Percentiles rank a stretch among this genome's conserved stretches.
Conservation (phyloP, 2,888 invertebrate species). For the Alloscopus bannaensis region DNA sequence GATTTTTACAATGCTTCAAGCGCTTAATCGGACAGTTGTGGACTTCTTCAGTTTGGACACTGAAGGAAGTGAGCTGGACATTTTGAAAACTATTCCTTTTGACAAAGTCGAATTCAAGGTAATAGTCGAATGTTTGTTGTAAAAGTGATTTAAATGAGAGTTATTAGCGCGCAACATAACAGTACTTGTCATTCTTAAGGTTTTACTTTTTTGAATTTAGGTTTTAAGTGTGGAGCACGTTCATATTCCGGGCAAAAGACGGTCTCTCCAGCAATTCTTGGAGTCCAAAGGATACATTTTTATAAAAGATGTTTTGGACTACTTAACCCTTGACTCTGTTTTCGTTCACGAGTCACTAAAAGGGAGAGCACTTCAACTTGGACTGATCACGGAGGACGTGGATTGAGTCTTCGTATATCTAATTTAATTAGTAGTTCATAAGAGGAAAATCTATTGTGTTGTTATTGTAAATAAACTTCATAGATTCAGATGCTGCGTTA, state of each 20-base stretch:
- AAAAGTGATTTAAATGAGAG: no score
- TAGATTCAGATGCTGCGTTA: no score
- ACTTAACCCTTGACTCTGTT: background rate
- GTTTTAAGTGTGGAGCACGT: background rate
- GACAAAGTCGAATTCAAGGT: slow-evolving; percentile 38
- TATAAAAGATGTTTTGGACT: background rate
- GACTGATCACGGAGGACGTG: no score
- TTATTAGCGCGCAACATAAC: no score
- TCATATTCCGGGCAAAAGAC: slow-evolving; percentile 2
- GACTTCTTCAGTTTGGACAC: slow-evolving; percentile 43
- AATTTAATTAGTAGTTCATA: no score
- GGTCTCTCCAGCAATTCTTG: background rate
- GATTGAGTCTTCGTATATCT: no score
- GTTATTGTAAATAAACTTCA: no score
- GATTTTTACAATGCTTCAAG: slow-evolving; percentile 27
- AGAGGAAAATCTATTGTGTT: no score
- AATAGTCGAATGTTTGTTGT: no score
- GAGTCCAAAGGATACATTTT: slow-evolving; percentile 15
- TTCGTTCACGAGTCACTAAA: slow-evolving; percentile 4
- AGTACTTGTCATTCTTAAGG: no score
- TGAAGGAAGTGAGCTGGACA: slow-evolving; percentile 20
- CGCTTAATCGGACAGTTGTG: background rate
- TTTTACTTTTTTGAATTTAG: no score
- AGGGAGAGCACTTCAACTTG: no score
- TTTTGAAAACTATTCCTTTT: slow-evolving; percentile 44